Conservation (phyloP, 2,797 vertebrate genomes). For the Nyctalus aviator region DNA sequence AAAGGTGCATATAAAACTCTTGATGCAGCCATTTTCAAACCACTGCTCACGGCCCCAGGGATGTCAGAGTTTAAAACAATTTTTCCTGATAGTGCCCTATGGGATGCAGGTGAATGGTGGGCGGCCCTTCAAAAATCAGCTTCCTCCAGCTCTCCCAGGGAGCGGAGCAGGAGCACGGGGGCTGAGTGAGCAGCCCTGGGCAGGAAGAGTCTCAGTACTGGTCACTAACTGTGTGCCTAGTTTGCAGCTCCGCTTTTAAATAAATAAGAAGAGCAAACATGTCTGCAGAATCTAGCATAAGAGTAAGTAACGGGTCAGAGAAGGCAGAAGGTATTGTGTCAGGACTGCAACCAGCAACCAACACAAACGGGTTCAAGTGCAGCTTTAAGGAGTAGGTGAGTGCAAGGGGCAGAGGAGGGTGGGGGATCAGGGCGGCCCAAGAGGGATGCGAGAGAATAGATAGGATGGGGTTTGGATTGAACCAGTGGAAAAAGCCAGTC, state of each 20-base stretch:
- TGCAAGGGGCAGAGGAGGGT: no score
- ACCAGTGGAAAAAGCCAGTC: neutral
- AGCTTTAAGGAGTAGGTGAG: neutral
- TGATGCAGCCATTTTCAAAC: no score
- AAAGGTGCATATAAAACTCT: no score
- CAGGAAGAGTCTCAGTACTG: fast-evolving
- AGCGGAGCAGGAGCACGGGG: fast-evolving
- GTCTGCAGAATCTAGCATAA: fast-evolving
- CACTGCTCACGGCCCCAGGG: no score
- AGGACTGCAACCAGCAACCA: neutral
- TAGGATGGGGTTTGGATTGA: fast-evolving
- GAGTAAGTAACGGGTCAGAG: neutral
- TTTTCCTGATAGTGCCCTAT: no score
- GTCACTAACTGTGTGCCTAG: fast-evolving
- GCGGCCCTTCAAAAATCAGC: no score
- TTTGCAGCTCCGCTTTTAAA: neutral
- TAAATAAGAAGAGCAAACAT: neutral
- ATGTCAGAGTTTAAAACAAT: no score
- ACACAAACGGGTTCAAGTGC: no score
- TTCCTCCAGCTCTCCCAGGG: no score
- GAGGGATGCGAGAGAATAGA: neutral
- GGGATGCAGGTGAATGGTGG: no score
- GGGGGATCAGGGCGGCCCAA: no score
- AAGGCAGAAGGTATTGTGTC: neutral
- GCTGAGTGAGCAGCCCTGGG: fast-evolving